Base-by-base conservation (phyloP, 2,888 invertebrate genomes). In the Polydesmus complanatus region DNA sequence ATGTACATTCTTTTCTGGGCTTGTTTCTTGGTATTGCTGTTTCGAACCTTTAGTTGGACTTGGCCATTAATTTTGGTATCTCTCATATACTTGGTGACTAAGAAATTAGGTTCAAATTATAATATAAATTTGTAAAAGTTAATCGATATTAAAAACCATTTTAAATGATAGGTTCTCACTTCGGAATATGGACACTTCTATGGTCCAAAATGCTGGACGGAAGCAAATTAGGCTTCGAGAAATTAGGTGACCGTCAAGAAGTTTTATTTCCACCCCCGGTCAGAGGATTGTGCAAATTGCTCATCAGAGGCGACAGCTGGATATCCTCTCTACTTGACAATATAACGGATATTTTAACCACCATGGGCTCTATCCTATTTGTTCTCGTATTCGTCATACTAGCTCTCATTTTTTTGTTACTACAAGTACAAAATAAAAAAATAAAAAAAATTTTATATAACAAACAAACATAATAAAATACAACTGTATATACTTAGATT, bases 21-120 rank as follows among this genome's bases (percentile, higher is more conserved):
- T 1, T 90, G 92, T 68, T 75, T 85, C 5, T 81, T 86, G 58
- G 89, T 92, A 76, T 78, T 91, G 27, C 5, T 37, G 5, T 78
- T 93, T 19, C 93, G 91, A 85, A 86, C 87, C 68, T 84, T 92
- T 69, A 80, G 86, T 58, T 89, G 91, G 86, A 75, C 90, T 62
- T 74, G 89, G 65, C 83, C 86, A 5, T 79, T 92, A 25, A 77
- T 89, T 58, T 79, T 86, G 1, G 78, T 93, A 66, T 90, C 91
- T 5, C 77, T 91, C 60, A 78, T 81, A 1, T 83, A 87, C 66
- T 85, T 86, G 72, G 74, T 80, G 11, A 68, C 86, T 18, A 81
- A 81, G 66, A 70, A 73, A 65, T 65, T 78, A 21, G 76, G 79
- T 71, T 69, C 69, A 69, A 73, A 69, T 50, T 52, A 22, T 22